A percentile compares a stretch with the other conserved stretches of the same genome.
Conservation (phyloP, 1,140 invertebrate species). For the Pachyrhynchus sulphureomaculatus region DNA sequence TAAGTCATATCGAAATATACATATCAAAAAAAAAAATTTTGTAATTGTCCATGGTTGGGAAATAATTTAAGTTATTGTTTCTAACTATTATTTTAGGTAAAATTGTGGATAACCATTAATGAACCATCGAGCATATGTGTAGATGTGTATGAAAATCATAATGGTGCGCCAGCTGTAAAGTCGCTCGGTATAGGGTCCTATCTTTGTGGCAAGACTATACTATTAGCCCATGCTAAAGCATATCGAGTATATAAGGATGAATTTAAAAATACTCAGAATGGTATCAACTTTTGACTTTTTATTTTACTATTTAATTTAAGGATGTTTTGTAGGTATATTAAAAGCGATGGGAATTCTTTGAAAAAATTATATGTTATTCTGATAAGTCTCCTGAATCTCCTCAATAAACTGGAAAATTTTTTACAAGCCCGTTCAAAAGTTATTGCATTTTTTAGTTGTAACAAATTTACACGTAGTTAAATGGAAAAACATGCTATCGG, state of each 20-base stretch:
- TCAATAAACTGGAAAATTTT: too few relatives aligned
- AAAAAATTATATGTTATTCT: too few relatives aligned
- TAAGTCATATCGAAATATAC: conserved; percentile 54
- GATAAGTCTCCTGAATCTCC: too few relatives aligned
- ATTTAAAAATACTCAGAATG: conserved; percentile 35
- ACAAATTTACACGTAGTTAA: too few relatives aligned
- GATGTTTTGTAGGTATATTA: too few relatives aligned
- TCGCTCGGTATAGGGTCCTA: conserved; percentile 39
- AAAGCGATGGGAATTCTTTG: too few relatives aligned
- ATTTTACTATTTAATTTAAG: too few relatives aligned
- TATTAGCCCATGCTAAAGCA: conserved; percentile 40
- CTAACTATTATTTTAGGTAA: conserved; percentile 51
- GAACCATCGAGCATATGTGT: conserved; percentile 66
- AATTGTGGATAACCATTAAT: conserved; percentile 71
- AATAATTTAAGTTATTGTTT: neutral
- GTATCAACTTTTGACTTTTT: too few relatives aligned
- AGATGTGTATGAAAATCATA: conserved; percentile 25
- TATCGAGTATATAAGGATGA: conserved; percentile 41
- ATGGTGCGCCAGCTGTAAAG: conserved; percentile 37
- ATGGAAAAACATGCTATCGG: too few relatives aligned
- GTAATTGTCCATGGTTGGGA: conserved; percentile 35
- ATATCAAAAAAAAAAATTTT: conserved; percentile 48
- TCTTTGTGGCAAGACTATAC: conserved; percentile 37
- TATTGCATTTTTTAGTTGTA: too few relatives aligned
- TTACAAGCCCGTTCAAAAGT: too few relatives aligned